phyloP scores from a whole-genome alignment of 2,888 invertebrate species.

The Eilema depressum region DNA sequence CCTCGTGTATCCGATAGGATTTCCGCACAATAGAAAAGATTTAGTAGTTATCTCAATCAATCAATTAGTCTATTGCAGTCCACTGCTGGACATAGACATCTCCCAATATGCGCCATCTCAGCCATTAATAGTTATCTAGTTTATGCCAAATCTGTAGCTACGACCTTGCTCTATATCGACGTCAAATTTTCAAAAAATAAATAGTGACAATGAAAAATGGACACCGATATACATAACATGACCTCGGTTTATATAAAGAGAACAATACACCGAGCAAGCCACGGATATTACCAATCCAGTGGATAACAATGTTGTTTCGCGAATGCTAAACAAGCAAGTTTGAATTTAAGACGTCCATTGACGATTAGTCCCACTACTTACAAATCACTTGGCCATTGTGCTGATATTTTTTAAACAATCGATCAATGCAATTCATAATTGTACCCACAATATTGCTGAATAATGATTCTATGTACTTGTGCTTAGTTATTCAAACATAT shows the following conservation, averaged over 20 bases:
- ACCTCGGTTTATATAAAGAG: constrained; percentile 3
- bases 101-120: too few relatives aligned
- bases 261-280: constrained; percentile 8
- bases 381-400: constrained; percentile 1
- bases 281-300: constrained; percentile 19
- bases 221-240: neutral
- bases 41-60: too few relatives aligned
- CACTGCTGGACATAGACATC: too few relatives aligned
- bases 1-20: too few relatives aligned
- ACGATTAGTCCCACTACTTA: constrained; percentile 6
- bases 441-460: neutral
- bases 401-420: neutral
- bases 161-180: neutral
- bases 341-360: constrained; percentile 11
- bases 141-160: too few relatives aligned
- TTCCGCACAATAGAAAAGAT: too few relatives aligned
- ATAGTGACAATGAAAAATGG: constrained; percentile 1
- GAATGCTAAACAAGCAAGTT: constrained; percentile 1
- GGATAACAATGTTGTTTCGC: constrained; percentile 7
- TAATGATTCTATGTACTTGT: neutral
- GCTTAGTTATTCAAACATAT: too few relatives aligned
- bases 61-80: too few relatives aligned
- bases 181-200: neutral
- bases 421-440: neutral
- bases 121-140: too few relatives aligned